A percentile compares a stretch with the other conserved stretches of the same genome.
Evolutionary conservation across 2,797 vertebrate species (phyloP).

Genomic region (Catostomus latipinnis): DNA sequence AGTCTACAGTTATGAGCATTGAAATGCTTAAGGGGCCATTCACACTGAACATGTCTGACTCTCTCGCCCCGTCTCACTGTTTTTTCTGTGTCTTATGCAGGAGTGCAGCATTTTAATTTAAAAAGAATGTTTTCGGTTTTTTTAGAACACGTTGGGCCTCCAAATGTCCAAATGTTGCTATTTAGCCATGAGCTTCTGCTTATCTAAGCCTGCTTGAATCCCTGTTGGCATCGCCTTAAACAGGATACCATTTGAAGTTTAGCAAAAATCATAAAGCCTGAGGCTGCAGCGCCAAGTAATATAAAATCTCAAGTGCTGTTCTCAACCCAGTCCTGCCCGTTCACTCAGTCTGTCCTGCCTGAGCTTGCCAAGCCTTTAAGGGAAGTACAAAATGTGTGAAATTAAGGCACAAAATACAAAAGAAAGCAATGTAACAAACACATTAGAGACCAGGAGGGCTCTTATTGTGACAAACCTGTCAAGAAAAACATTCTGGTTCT

Average conservation of each 20-base stretch:
- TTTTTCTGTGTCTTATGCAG: no score
- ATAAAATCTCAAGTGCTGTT: slow-evolving; percentile 39
- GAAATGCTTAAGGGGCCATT: no score
- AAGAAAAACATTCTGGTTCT: slow-evolving; percentile 45
- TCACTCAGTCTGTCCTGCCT: slow-evolving; percentile 47
- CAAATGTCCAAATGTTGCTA: slow-evolving; percentile 29
- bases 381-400: slow-evolving; percentile 51
- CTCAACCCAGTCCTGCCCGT: slow-evolving; percentile 51
- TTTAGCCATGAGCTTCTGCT: slow-evolving; percentile 49
- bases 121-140: no score
- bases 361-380: slow-evolving; percentile 60
- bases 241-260: slow-evolving; percentile 52
- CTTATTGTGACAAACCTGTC: slow-evolving; percentile 44
- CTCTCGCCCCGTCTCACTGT: no score
- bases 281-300: slow-evolving; percentile 61
- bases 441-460: slow-evolving; percentile 52
- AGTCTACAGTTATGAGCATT: no score
- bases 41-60: no score
- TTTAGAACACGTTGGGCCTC: no score
- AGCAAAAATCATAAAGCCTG: slow-evolving; percentile 61
- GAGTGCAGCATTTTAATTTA: no score
- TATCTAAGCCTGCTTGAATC: slow-evolving; percentile 62
- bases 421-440: slow-evolving; percentile 51
- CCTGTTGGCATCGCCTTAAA: slow-evolving; percentile 59
- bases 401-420: slow-evolving; percentile 14